Percentiles rank a stretch among this genome's conserved stretches.
Conservation (phyloP, 1,140 invertebrate species). For the Drosophila melanica region DNA sequence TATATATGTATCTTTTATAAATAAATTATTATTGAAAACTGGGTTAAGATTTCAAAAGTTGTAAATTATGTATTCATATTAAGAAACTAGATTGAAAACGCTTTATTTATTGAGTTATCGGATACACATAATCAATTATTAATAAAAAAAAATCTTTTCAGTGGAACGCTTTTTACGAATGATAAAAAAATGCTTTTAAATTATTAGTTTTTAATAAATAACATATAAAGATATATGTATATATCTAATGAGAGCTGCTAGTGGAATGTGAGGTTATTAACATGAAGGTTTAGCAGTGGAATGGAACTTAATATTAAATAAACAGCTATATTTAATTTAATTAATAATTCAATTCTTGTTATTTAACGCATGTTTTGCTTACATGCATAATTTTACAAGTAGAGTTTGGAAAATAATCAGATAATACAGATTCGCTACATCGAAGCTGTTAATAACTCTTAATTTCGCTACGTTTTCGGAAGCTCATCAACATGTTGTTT, state of each 20-base stretch:
- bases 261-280: too few relatives aligned
- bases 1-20: background rate
- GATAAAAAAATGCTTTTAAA: background rate
- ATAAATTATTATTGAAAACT: background rate
- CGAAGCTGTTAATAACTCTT: background rate
- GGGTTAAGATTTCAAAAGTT: background rate
- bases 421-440: background rate
- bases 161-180: background rate
- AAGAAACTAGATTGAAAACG: too few relatives aligned
- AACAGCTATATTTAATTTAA: background rate
- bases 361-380: background rate
- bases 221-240: too few relatives aligned
- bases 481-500: constrained; percentile 10
- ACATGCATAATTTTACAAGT: background rate
- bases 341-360: background rate
- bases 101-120: too few relatives aligned
- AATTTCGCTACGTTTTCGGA: constrained; percentile 19
- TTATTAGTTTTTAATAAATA: background rate
- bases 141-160: too few relatives aligned
- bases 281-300: background rate
- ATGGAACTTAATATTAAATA: background rate
- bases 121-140: too few relatives aligned
- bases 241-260: too few relatives aligned
- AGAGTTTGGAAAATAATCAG: background rate
- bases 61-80: too few relatives aligned